Base-by-base conservation (phyloP, 2,888 invertebrate species). In the Melanostoma scalare region DNA sequence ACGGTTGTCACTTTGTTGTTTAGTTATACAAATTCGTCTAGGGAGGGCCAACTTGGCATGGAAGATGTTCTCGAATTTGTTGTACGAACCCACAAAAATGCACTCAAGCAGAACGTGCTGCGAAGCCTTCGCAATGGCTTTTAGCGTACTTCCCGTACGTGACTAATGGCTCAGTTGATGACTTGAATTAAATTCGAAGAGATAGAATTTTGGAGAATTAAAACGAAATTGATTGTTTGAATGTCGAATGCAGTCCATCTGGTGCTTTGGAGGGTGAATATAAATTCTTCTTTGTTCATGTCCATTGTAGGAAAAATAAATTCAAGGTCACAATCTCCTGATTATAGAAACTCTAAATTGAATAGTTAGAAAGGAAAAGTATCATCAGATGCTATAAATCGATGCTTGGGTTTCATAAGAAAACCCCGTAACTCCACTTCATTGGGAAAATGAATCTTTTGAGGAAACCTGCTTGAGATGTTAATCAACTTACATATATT, bases 41-140 rank as follows among this genome's bases (percentile, higher is more conserved):
- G n/a, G 20, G 42, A 44, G 30, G 5, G 3, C n/a, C 42, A 50
- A 55, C 20, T 3, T 61, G n/a, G 63, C 56, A 31, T 69, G 58
- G 60, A 76, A 71, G 76, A 79, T 60, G 61, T 67, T 74, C 53
- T 73, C 44, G 30, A 72, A 52, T 71, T 60, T 50, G 52, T 65
- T 76, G 10, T 6, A 20, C 9, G 67, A 79, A 55, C 48, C 42
- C 31, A 53, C 9, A 67, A 42, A 63, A 76, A 61, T 81, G 76
- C 72, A 72, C 67, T 77, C 77, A 72, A 48, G 81, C 61, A 38
- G 72, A 81, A 81, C 81, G 81, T 81, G 81, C 67, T 67, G 33
- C 60, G 53, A 81, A 77, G 77, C 67, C 77, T 81, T 76, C 44
- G 76, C 76, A 72, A 72, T 77, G 81, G 77, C 60, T 77, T 81